Conservation (phyloP, 2,888 invertebrate species). For the Stratiomys singularior region DNA sequence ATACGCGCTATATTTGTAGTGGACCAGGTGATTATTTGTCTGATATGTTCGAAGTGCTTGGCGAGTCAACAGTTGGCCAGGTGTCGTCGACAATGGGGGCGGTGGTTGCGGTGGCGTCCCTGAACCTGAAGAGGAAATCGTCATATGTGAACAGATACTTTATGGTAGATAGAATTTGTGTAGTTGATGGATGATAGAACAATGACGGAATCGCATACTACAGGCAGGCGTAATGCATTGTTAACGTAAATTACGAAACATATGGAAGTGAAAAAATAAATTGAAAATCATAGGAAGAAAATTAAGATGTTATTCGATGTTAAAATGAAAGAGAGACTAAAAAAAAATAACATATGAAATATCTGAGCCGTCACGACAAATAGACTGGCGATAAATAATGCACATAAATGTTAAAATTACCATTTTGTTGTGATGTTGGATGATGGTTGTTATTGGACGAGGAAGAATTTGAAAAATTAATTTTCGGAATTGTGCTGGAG, state of each 20-base stretch:
- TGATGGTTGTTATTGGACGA: slow-evolving; percentile 23
- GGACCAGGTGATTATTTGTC: slow-evolving; percentile 88
- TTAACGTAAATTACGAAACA: neutral
- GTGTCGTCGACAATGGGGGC: slow-evolving; percentile 52
- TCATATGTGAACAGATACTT: neutral
- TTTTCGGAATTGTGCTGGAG: slow-evolving; percentile 67
- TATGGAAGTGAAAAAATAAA: too few species aligned
- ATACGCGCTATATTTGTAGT: slow-evolving; percentile 91
- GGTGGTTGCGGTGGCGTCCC: slow-evolving; percentile 3
- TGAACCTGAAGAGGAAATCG: slow-evolving; percentile 26
- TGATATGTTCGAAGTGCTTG: slow-evolving; percentile 79
- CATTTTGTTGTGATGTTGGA: slow-evolving; percentile 58
- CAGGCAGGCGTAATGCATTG: neutral
- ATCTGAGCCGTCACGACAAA: too few species aligned
- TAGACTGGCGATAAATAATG: too few species aligned
- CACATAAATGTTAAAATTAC: slow-evolving; percentile 51
- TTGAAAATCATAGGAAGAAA: too few species aligned
- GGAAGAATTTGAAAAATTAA: slow-evolving; percentile 56
- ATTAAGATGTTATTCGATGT: too few species aligned
- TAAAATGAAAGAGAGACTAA: too few species aligned
- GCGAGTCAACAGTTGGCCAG: slow-evolving; percentile 70
- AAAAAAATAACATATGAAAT: neutral
- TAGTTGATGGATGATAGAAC: slow-evolving; percentile 37
- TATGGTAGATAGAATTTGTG: slow-evolving; percentile 32
- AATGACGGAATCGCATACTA: slow-evolving; percentile 37